These are phyloP conservation scores for Philereme vetulata DNA, from an alignment of 2,888 invertebrate species.

Conservation along the genomic window DNA sequence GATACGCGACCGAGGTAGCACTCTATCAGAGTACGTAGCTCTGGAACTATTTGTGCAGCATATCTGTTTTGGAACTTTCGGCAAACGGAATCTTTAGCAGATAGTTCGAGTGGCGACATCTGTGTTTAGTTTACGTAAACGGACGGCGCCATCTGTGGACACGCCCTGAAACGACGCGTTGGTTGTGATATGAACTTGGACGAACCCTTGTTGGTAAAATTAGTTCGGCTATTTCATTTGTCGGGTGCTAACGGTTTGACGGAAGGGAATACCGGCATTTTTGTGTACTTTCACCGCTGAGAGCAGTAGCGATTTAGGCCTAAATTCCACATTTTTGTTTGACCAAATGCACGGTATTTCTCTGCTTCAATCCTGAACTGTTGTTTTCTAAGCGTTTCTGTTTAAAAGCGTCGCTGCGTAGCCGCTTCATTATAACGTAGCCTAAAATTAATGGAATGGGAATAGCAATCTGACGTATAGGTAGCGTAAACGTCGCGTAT, in stretches of 20 bases:
- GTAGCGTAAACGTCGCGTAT: neutral
- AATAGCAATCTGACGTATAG: no score
- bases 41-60: conserved; percentile 39
- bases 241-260: conserved; percentile 59
- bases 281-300: conserved; percentile 46
- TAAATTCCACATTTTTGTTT: conserved; percentile 43
- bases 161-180: conserved; percentile 58
- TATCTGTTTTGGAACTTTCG: conserved; percentile 38
- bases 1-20: conserved; percentile 42
- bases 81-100: conserved; percentile 39
- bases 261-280: conserved; percentile 62
- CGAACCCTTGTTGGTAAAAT: conserved; percentile 51
- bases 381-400: conserved; percentile 30
- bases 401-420: conserved; percentile 6
- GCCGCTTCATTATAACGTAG: neutral
- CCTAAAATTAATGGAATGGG: no score
- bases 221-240: conserved; percentile 45
- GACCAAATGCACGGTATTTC: conserved; percentile 66
- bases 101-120: conserved; percentile 50
- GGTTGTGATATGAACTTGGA: conserved; percentile 66
- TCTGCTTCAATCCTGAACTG: conserved; percentile 36
- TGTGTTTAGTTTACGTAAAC: conserved; percentile 42
- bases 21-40: conserved; percentile 40
- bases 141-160: conserved; percentile 57
- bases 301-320: conserved; percentile 44